Evolutionary conservation across 2,113 vertebrate species (phyloP).

Genomic region (Tetraodon nigroviridis): DNA sequence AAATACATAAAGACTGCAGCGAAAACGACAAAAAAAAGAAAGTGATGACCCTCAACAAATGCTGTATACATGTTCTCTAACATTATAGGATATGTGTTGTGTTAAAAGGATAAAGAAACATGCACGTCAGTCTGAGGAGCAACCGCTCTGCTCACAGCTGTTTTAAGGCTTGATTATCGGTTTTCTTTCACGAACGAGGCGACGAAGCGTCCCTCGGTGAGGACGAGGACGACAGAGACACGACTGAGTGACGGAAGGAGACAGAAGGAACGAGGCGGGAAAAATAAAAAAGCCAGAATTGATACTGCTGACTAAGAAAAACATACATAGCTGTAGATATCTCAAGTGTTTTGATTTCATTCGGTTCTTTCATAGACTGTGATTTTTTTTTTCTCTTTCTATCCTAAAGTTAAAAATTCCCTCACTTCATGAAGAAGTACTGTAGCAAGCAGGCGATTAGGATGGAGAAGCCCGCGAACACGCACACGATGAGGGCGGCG

Average conservation of each 20-base stretch:
- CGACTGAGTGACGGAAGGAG: slow-evolving; percentile 39
- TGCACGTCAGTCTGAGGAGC: slow-evolving; percentile 68
- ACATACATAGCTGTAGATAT: slow-evolving; percentile 80
- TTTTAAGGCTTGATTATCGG: slow-evolving; percentile 72
- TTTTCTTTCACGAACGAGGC: slow-evolving; percentile 51
- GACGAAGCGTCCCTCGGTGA: slow-evolving; percentile 49
- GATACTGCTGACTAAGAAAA: slow-evolving; percentile 79
- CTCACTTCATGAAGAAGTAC: slow-evolving; percentile 98
- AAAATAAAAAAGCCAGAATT: slow-evolving; percentile 78
- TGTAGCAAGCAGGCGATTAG: slow-evolving; percentile 96
- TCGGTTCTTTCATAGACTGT: slow-evolving; percentile 60
- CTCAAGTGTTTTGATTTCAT: slow-evolving; percentile 74
- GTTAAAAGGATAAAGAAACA: slow-evolving; percentile 65
- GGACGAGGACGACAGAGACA: slow-evolving; percentile 38
- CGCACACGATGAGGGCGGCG: slow-evolving; percentile 88
- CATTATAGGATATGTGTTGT: slow-evolving; percentile 74
- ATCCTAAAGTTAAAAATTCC: slow-evolving; percentile 59
- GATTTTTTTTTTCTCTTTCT: slow-evolving; percentile 67
- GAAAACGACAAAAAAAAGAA: slow-evolving; percentile 63
- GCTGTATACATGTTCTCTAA: slow-evolving; percentile 69
- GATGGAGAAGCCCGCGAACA: slow-evolving; percentile 88
- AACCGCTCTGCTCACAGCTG: slow-evolving; percentile 57
- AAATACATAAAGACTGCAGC: slow-evolving; percentile 59
- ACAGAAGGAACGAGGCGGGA: slow-evolving; percentile 22
- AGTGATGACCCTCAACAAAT: slow-evolving; percentile 75